Percentiles rank a stretch among this genome's conserved stretches.
Evolutionary conservation across 2,888 invertebrate species (phyloP).

Genomic region (Glyphotaelius pellucidus): DNA sequence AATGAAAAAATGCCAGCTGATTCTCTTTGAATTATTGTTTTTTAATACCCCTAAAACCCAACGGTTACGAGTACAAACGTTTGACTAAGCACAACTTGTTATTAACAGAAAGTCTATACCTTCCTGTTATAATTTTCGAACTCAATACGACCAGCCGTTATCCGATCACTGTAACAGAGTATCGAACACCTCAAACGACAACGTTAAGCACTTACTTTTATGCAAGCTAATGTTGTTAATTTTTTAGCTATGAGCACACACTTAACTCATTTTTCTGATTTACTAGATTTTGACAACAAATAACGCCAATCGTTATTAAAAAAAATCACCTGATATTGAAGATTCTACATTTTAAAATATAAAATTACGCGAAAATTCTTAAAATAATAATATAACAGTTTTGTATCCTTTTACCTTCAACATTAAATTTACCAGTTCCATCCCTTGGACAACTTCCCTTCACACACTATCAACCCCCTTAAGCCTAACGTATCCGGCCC

Average conservation of each 20-base stretch:
- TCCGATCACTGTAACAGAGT: not conserved
- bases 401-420: not conserved
- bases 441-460: not conserved
- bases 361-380: too few species aligned
- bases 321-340: not conserved
- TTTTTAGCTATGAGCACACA: too few species aligned
- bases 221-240: too few species aligned
- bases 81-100: too few species aligned
- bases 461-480: constrained; percentile 30
- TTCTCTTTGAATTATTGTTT: too few species aligned
- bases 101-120: not conserved
- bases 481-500: constrained; percentile 53
- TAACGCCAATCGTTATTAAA: not conserved
- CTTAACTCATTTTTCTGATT: not conserved
- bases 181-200: not conserved
- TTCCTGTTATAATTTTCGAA: not conserved
- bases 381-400: not conserved
- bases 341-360: too few species aligned
- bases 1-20: too few species aligned
- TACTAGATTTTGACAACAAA: not conserved
- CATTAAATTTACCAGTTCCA: constrained; percentile 66
- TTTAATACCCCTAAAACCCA: too few species aligned
- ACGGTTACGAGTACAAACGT: too few species aligned
- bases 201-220: too few species aligned
- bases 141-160: not conserved